These are phyloP conservation scores for Ophiothrix spiculata DNA, from an alignment of 35 echinoderm and acorn worm genomes.

Conservation along the genomic window DNA sequence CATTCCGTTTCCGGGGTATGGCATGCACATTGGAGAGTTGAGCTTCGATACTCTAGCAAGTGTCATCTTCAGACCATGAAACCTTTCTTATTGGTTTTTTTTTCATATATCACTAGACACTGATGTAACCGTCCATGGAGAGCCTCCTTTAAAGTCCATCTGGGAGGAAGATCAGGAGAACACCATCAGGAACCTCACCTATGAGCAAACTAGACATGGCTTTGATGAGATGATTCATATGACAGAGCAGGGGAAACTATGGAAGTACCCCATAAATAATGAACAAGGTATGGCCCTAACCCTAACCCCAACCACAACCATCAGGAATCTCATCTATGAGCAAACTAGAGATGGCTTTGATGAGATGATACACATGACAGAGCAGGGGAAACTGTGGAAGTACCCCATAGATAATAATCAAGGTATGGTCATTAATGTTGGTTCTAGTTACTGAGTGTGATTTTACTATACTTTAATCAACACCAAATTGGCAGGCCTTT, in stretches of 20 bases:
- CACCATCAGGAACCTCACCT: conserved; percentile 3
- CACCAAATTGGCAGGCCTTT: too few species aligned
- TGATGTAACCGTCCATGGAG: background rate
- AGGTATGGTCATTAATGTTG: too few species aligned
- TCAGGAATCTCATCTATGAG: conserved; percentile 13
- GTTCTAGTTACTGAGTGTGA: too few species aligned
- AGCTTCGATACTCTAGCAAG: too few species aligned
- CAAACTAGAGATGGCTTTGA: conserved; percentile 78
- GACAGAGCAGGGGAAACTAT: conserved; percentile 90
- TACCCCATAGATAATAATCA: conserved; percentile 97
- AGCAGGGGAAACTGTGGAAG: conserved; percentile 89
- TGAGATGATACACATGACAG: conserved; percentile 79
- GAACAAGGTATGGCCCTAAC: conserved; percentile 96
- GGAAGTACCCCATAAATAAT: conserved; percentile 95
- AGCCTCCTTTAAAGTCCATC: conserved; percentile 20
- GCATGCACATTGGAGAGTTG: too few species aligned
- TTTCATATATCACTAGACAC: too few species aligned
- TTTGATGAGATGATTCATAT: conserved; percentile 91
- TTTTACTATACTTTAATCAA: too few species aligned
- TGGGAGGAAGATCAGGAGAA: conserved; percentile 86
- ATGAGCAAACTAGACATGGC: conserved; percentile 50
- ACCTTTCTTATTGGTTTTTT: too few species aligned
- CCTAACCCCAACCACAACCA: too few species aligned
- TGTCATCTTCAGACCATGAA: too few species aligned
- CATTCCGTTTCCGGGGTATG: too few species aligned